Evolutionary conservation across 2,888 invertebrate species (phyloP), one percentile per base, ranked within the genome.

Genomic region (Agrochola litura): DNA sequence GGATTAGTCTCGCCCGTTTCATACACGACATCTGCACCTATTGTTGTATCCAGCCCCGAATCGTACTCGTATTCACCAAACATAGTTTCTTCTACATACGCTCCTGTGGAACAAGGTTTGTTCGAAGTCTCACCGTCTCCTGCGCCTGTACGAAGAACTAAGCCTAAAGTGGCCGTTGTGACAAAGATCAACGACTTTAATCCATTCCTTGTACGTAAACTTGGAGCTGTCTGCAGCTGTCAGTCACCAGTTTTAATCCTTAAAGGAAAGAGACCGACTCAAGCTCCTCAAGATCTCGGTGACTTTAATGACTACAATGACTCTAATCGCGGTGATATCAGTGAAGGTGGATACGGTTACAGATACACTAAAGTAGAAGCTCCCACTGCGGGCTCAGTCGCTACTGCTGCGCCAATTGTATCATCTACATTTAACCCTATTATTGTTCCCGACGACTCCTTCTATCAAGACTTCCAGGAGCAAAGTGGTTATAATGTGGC

Each of bases 141-240:
- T 37, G 84, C 88, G 14, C 94, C 94, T 30, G 79, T 91, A 68
- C 92, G 94, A 75, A 94, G 93, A 90, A 92, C 91, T 0, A 97
- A 96, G 83, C 97, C 97, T 43, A 97, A 96, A 88, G 96, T 97
- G 58, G 97, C 97, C 61, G 97, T 97, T 14, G 97, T 98, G 4
- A 97, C 98, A 0, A 98, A 98, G 92, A 97, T 97, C 82, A 98
- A 98, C 86, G 98, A 98, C 86, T 97, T 98, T 86, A 98, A 98
- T 92, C 98, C 98, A 0, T 93, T 98, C 14, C 95, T 98, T 30
- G 97, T 98, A 0, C 97, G 97, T 61, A 98, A 98, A 94, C 94
- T 98, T 19, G 98, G 98, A 6, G 98, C 98, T 6, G 98, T 98
- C 73, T 98, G 98, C 86, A 98, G 98, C 74, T 98, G 98, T 89